Conservation (phyloP, 2,888 invertebrate species). For the Luperina nickerlii region DNA sequence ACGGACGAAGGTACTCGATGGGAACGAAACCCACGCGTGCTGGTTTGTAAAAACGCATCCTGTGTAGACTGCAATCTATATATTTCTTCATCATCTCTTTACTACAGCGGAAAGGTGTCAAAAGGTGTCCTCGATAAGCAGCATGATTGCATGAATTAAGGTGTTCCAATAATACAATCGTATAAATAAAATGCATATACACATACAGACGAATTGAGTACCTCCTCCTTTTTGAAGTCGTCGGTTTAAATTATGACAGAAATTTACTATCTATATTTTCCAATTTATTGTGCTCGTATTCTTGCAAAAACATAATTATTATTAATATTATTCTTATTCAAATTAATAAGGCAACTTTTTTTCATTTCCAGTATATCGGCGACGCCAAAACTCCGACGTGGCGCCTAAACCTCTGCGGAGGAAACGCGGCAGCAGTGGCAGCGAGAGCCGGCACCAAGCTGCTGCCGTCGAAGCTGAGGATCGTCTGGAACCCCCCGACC, state of each 20-base stretch:
- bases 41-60: background rate
- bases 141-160: background rate
- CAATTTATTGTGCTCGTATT: background rate
- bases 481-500: slow-evolving; percentile 89
- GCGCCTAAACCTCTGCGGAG: slow-evolving; percentile 90
- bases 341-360: background rate
- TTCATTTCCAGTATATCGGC: slow-evolving; percentile 78
- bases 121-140: background rate
- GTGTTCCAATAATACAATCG: background rate
- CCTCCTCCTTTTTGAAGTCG: background rate
- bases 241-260: background rate
- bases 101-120: background rate
- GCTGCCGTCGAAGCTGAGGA: slow-evolving; percentile 89
- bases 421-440: slow-evolving; percentile 89
- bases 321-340: too few species aligned
- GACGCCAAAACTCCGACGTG: slow-evolving; percentile 88
- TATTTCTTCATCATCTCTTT: background rate
- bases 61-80: background rate
- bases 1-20: slow-evolving; percentile 4
- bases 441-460: slow-evolving; percentile 85
- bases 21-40: background rate
- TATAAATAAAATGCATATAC: background rate
- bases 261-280: background rate
- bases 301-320: background rate
- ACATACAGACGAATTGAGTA: background rate